phyloP scores from a whole-genome alignment of 2,113 vertebrate genomes.

The Myiozetetes cayanensis region DNA sequence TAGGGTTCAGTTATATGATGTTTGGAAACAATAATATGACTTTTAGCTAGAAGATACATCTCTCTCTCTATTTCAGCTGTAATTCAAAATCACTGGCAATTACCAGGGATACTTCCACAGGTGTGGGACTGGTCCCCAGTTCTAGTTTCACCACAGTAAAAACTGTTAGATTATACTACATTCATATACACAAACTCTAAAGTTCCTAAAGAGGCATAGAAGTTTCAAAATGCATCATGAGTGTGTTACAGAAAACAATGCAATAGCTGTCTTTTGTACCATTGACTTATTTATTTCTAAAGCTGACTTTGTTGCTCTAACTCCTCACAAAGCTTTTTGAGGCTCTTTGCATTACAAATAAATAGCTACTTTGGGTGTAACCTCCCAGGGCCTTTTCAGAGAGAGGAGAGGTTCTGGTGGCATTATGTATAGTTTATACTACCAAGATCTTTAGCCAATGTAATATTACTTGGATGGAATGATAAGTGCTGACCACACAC shows the following conservation, averaged over 20 bases:
- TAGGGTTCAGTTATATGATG: neutral
- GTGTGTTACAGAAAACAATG: neutral
- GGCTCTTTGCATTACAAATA: neutral
- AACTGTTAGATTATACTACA: neutral
- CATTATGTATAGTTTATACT: neutral
- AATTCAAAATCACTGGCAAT: neutral
- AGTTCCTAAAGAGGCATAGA: neutral
- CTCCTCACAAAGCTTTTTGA: neutral
- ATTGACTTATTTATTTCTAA: neutral
- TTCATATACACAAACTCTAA: neutral
- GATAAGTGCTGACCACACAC: slow-evolving; percentile 1
- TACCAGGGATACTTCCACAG: neutral
- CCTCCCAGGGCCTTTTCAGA: neutral
- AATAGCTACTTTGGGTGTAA: neutral
- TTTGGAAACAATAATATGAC: neutral
- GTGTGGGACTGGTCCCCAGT: neutral
- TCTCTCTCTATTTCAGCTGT: neutral
- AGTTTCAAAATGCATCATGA: neutral
- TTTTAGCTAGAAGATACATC: neutral
- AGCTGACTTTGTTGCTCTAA: neutral
- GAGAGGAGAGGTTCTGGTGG: neutral
- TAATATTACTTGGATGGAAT: neutral
- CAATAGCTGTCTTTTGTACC: neutral
- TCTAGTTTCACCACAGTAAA: neutral
- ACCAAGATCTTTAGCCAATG: neutral